A percentile compares a stretch with the other conserved stretches of the same genome.
Conservation (phyloP, 2,888 invertebrate genomes). For the Alloscopus bannaensis region DNA sequence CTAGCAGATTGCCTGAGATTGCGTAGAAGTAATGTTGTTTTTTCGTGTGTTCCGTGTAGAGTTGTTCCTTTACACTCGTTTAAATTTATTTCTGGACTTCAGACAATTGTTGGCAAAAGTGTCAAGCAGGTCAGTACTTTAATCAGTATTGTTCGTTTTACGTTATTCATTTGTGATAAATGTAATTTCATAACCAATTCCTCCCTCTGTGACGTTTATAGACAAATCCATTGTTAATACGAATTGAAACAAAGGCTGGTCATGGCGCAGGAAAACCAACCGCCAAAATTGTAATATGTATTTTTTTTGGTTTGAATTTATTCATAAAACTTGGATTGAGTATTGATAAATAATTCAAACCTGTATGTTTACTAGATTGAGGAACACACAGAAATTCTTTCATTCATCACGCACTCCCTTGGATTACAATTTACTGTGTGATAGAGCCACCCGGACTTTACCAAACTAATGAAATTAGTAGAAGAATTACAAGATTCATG, state of each 20-base stretch:
- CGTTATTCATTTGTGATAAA: constrained; percentile 2
- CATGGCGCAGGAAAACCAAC: constrained; percentile 99
- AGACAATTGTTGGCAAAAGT: constrained; percentile 82
- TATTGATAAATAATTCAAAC: constrained; percentile 19
- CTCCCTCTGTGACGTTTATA: constrained; percentile 75
- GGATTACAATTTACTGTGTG: constrained; percentile 79
- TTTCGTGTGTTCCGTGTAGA: constrained; percentile 81
- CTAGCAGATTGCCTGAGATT: constrained; percentile 9
- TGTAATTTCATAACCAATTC: constrained; percentile 18
- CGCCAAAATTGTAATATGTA: constrained; percentile 87
- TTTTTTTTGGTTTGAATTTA: background rate
- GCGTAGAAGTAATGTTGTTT: constrained; percentile 8
- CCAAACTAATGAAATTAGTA: constrained; percentile 1
- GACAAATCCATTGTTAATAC: constrained; percentile 89
- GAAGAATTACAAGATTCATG: background rate
- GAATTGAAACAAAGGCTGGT: constrained; percentile 96
- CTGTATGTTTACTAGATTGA: constrained; percentile 83
- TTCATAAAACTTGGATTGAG: background rate
- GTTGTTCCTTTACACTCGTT: constrained; percentile 98
- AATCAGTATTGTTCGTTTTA: constrained; percentile 2
- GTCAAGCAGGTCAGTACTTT: constrained; percentile 77
- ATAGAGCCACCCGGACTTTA: too few relatives aligned
- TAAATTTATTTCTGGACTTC: constrained; percentile 94
- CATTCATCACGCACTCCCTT: constrained; percentile 86
- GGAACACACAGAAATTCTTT: constrained; percentile 92